Evolutionary conservation across 2,888 invertebrate genomes (phyloP), one percentile per base, ranked within the genome.

Genomic region (Polydrusus tereticollis): DNA sequence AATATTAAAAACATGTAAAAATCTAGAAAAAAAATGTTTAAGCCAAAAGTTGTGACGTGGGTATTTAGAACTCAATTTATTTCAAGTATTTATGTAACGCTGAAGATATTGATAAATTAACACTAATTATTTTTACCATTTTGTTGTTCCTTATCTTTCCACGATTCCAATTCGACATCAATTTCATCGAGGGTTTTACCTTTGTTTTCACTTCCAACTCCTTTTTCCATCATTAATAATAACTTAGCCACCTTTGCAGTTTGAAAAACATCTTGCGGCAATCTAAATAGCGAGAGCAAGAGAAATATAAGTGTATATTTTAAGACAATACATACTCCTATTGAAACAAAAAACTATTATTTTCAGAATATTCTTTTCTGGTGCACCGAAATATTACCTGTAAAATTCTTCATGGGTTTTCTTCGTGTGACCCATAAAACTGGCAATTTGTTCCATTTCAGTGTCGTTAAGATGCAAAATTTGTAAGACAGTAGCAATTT

Each of bases 401-500:
- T n/a, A n/a, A n/a, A n/a, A n/a, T n/a, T n/a, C n/a, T n/a, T n/a
- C n/a, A 58, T 75, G 73, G 10, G 75, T 74, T 59, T 74, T 74
- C 45, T 73, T 74, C 2, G 74, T 73, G 50, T 74, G 74, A n/a
- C 75, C 75, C 75, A 74, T 74, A 55, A 74, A 74, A 33, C 52
- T 41, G 2, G 73, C 67, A 20, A 74, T 38, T 41, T 72, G 71
- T 38, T 72, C 74, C 36, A 55, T 75, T 65, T 75, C 74, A 10
- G 55, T 52, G 36, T 74, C 72, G 65, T 66, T 69, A 23, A 71
- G 59, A 66, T 60, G 67, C 66, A 72, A 55, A 26, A 76, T 66
- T 69, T 77, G 77, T 21, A 76, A 38, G 38, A 77, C 75, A 14
- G 77, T 77, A 21, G 75, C 78, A 41, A 78, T 78, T 69, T 77